Conservation (phyloP, 2,113 vertebrate genomes). For the human region DNA sequence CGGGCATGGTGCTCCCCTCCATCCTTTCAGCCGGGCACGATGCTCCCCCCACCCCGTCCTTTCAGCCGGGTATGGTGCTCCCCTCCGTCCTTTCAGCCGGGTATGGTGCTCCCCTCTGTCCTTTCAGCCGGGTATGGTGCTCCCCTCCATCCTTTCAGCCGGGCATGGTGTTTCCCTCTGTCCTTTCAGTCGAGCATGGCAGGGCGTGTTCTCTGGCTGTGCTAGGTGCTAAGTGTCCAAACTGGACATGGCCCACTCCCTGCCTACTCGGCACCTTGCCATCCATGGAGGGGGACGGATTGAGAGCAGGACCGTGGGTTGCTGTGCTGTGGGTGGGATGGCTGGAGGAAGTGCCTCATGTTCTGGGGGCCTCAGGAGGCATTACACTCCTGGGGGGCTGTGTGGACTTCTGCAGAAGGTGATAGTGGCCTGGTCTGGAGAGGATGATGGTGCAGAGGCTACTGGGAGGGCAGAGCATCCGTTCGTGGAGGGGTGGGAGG, state of each 20-base stretch:
- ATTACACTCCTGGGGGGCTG: background rate
- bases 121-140: fast-evolving
- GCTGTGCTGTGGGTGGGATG: background rate
- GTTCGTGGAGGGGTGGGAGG: background rate
- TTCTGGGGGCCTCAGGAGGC: background rate
- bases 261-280: background rate
- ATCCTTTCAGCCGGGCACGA: no score
- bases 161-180: fast-evolving
- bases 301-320: background rate
- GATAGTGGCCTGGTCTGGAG: no score
- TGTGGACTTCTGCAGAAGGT: background rate
- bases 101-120: background rate
- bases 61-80: fast-evolving
- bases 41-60: no score
- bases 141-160: no score
- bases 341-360: background rate
- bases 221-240: background rate
- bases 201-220: background rate
- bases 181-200: background rate
- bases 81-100: no score
- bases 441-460: background rate
- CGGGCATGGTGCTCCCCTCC: fast-evolving
- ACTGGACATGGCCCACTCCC: background rate
- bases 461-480: background rate
- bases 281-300: background rate